These are phyloP conservation scores for Dasyornis broadbenti DNA, from an alignment of 2,113 vertebrate species.

Conservation along the genomic window DNA sequence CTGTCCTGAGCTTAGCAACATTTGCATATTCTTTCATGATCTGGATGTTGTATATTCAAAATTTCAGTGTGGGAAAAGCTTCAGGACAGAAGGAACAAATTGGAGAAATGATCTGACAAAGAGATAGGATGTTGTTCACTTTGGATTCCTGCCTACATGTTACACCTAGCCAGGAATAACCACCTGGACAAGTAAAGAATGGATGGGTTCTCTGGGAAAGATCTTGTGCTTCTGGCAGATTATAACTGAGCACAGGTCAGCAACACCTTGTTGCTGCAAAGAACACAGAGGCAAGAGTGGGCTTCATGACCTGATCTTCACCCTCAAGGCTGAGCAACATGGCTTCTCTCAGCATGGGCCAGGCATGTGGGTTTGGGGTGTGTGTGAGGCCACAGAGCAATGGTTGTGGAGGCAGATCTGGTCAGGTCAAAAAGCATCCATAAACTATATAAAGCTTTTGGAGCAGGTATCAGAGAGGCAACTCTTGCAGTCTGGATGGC, in stretches of 20 bases:
- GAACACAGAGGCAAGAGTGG: not conserved
- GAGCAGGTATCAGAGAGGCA: not conserved
- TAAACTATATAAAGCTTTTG: not conserved
- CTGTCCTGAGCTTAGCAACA: not conserved
- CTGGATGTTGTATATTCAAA: not conserved
- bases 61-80: not conserved
- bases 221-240: not conserved
- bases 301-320: not conserved
- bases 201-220: not conserved
- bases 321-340: not conserved
- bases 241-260: not conserved
- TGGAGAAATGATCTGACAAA: not conserved
- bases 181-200: not conserved
- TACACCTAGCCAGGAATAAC: not conserved
- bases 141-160: not conserved
- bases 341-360: not conserved
- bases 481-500: not conserved
- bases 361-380: fast-evolving
- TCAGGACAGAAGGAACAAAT: not conserved
- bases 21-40: not conserved
- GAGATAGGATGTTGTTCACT: not conserved
- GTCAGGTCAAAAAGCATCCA: not conserved
- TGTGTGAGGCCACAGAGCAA: not conserved
- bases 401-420: not conserved
- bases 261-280: not conserved